Evolutionary conservation across 2,888 invertebrate species (phyloP).

Genomic region (Syritta pipiens): DNA sequence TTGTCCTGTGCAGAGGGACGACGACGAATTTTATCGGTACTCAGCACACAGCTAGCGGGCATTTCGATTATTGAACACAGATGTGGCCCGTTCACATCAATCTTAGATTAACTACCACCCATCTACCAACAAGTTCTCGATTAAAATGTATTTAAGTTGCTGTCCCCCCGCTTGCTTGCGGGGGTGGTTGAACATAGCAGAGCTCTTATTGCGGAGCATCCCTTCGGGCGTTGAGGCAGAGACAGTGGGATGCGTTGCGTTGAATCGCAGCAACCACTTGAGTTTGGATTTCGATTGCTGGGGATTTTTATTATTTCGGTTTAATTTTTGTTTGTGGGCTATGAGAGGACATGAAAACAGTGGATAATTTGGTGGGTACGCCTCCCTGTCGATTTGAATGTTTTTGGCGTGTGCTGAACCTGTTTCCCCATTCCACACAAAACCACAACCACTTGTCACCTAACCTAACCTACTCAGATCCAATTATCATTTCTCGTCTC

Average conservation of each 20-base stretch:
- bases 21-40: conserved; percentile 55
- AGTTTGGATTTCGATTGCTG: conserved; percentile 22
- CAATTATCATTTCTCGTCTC: no score
- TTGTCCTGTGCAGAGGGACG: background rate
- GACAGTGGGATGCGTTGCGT: background rate
- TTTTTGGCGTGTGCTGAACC: no score
- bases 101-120: conserved; percentile 67
- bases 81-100: conserved; percentile 68
- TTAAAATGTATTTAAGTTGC: conserved; percentile 67
- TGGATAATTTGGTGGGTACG: no score
- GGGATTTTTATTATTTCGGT: background rate
- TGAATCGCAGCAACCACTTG: conserved; percentile 37
- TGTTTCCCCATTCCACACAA: no score
- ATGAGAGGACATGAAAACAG: no score
- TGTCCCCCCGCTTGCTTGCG: background rate
- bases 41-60: conserved; percentile 62
- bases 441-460: conserved; percentile 3
- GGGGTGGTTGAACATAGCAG: conserved; percentile 44
- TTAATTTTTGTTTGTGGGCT: background rate
- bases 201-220: conserved; percentile 59
- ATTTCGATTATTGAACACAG: conserved; percentile 68
- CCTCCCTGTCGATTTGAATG: no score
- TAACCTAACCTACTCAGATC: no score
- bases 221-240: conserved; percentile 25
- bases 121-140: conserved; percentile 50